Evolutionary conservation across 1,140 invertebrate genomes (phyloP).

Genomic region (Drosophila mauritiana): DNA sequence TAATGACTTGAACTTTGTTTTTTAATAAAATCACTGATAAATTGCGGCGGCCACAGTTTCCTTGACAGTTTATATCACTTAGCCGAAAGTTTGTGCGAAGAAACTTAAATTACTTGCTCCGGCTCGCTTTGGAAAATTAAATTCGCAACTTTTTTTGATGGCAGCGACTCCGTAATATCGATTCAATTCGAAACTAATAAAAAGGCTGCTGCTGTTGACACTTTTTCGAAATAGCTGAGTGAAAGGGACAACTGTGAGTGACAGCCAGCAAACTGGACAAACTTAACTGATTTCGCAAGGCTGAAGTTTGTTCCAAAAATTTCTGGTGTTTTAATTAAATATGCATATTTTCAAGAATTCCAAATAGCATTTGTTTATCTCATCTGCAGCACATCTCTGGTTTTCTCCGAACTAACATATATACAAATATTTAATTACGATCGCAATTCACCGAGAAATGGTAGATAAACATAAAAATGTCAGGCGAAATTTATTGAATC

Average conservation of each 20-base stretch:
- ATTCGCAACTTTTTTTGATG: slow-evolving; percentile 18
- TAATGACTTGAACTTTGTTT: too few relatives aligned
- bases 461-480: too few relatives aligned
- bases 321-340: too few relatives aligned
- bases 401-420: background rate
- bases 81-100: slow-evolving; percentile 10
- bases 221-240: too few relatives aligned
- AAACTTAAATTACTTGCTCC: slow-evolving; percentile 24
- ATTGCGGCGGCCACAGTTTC: slow-evolving; percentile 3
- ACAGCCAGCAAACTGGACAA: background rate
- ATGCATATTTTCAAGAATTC: too few relatives aligned
- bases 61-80: slow-evolving; percentile 35
- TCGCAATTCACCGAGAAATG: too few relatives aligned
- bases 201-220: slow-evolving; percentile 9
- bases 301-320: too few relatives aligned
- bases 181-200: slow-evolving; percentile 20
- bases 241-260: background rate
- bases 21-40: slow-evolving; percentile 12
- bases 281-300: too few relatives aligned
- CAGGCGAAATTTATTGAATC: background rate
- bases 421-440: background rate
- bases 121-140: slow-evolving; percentile 8
- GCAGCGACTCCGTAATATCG: slow-evolving; percentile 10
- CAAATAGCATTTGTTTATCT: too few relatives aligned
- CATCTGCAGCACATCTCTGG: too few relatives aligned